Evolutionary conservation across 2,888 invertebrate species (phyloP).

Genomic region (Ormyrus rosae): DNA sequence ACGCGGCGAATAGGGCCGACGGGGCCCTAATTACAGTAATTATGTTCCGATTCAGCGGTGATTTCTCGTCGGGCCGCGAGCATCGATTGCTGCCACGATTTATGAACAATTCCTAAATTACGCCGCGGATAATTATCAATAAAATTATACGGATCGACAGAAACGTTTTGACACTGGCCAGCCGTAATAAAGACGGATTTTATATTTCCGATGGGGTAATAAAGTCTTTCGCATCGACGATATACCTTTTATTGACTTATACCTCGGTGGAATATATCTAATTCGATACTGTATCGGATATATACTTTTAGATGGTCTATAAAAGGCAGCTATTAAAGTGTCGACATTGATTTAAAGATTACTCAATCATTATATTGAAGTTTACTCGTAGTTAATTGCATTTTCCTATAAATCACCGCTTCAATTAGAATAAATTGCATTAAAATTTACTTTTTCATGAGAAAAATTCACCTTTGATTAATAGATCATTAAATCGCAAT

Average conservation of each 20-base stretch:
- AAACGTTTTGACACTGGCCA: slow-evolving; percentile 24
- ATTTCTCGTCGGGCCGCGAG: slow-evolving; percentile 10
- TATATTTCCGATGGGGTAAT: slow-evolving; percentile 3
- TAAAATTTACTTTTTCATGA: too few relatives aligned
- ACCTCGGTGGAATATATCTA: too few relatives aligned
- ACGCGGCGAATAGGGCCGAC: slow-evolving; percentile 1
- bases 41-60: slow-evolving; percentile 33
- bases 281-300: too few relatives aligned
- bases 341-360: too few relatives aligned
- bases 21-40: slow-evolving; percentile 50
- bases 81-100: slow-evolving; percentile 15
- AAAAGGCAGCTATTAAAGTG: too few relatives aligned
- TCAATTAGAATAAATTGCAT: too few relatives aligned
- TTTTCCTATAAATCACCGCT: not conserved
- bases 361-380: too few relatives aligned
- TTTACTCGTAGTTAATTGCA: too few relatives aligned
- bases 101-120: slow-evolving; percentile 36
- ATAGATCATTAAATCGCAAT: too few relatives aligned
- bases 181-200: not conserved
- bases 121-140: slow-evolving; percentile 10
- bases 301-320: too few relatives aligned
- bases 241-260: not conserved
- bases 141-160: slow-evolving; percentile 18
- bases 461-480: too few relatives aligned
- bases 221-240: slow-evolving; percentile 7